Base-by-base conservation (phyloP, 2,797 vertebrate genomes). In the Crypturellus tataupa region DNA sequence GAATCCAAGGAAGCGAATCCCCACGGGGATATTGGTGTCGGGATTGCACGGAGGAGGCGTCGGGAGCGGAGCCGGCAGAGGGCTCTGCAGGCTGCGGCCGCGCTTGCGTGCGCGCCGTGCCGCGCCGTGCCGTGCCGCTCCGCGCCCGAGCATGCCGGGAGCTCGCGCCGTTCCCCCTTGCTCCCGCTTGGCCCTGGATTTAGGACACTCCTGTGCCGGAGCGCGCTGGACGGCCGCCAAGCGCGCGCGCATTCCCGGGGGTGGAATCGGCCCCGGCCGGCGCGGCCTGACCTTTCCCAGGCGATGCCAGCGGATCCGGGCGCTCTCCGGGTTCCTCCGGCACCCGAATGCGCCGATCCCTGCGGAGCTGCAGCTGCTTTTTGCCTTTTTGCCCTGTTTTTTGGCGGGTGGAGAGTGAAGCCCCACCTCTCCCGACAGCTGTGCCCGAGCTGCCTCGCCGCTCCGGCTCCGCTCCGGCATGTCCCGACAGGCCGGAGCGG, bases 251-350 rank as follows among this genome's bases (percentile, higher is more conserved):
- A 87, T 96, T 94, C 94, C 93, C 65, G n/a, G 13, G 27, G 77
- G 84, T 15, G 93, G 96, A 95, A 96, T 95, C 94, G 96, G 88
- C 95, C 95, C 96, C 84, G 79, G 79, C 94, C 11, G 92, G 51
- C 82, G 81, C 86, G 21, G 80, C 95, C 70, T 91, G 96, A 94
- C 96, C 96, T 94, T 93, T 87, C 89, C 80, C 25, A 39, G 94
- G 89, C 71, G 20, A 87, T 85, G 46, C 88, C 93, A 79, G 58
- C 13, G 81, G 88, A 89, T 62, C 70, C 49, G 18, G 68, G 51
- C n/a, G 25, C 29, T 10, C 47, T 27, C 37, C 76, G 37, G 40
- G 31, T 8, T 7, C 39, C 25, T 59, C 59, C n/a, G 16, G 17
- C 37, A 5, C 29, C 11, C 24, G 12, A 18, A 20, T 7, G 25